These are phyloP conservation scores for Goniozus legneri DNA, from an alignment of 1,140 invertebrate genomes.

Conservation along the genomic window DNA sequence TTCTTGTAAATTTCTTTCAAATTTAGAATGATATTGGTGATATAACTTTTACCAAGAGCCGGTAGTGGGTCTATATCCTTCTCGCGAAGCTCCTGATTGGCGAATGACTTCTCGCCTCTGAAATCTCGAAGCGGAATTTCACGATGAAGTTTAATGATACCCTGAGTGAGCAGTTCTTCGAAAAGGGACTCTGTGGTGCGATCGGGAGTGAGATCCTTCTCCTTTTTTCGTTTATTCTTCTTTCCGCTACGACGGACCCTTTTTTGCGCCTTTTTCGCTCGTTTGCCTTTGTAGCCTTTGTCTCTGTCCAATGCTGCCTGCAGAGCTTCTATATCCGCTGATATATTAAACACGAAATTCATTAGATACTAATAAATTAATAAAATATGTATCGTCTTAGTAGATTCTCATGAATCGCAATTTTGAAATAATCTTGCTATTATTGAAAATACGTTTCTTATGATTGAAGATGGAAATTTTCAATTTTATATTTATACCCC, in stretches of 20 bases:
- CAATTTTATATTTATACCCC: slow-evolving; percentile 53
- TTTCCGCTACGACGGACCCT: slow-evolving; percentile 76
- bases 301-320: slow-evolving; percentile 74
- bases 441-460: too few species aligned
- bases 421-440: too few species aligned
- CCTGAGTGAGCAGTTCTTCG: slow-evolving; percentile 86
- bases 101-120: slow-evolving; percentile 78
- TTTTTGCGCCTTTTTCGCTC: slow-evolving; percentile 76
- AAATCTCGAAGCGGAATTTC: slow-evolving; percentile 69
- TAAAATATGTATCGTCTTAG: too few species aligned
- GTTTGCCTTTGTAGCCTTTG: slow-evolving; percentile 70
- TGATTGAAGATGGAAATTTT: too few species aligned
- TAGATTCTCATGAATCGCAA: too few species aligned
- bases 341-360: slow-evolving; percentile 2
- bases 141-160: slow-evolving; percentile 81
- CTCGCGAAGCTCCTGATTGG: slow-evolving; percentile 53
- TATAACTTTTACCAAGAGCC: slow-evolving; percentile 33
- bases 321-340: slow-evolving; percentile 47
- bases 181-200: slow-evolving; percentile 84
- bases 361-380: too few species aligned
- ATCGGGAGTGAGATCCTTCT: slow-evolving; percentile 94
- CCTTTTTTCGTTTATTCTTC: slow-evolving; percentile 88
- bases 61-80: slow-evolving; percentile 59
- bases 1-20: neutral
- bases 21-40: slow-evolving; percentile 4